These are phyloP conservation scores for Acrocyrtus sp. DNA, from an alignment of 2,888 invertebrate species.

Conservation along the genomic window DNA sequence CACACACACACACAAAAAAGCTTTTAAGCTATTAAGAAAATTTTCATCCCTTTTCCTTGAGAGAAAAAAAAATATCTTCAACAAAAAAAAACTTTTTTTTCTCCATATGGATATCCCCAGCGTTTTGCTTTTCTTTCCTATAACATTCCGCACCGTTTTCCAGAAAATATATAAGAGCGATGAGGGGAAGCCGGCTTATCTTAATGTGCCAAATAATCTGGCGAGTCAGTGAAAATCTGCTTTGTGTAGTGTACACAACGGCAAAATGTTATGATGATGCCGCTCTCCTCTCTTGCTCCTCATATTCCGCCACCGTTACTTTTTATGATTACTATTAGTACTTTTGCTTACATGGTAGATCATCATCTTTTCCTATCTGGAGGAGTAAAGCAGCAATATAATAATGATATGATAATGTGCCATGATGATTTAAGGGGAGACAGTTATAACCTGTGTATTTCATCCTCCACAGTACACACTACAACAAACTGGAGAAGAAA, in stretches of 20 bases:
- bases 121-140: neutral
- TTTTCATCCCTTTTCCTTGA: constrained; percentile 9
- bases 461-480: neutral
- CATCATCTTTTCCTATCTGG: neutral
- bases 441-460: constrained; percentile 32
- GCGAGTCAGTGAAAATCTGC: constrained; percentile 44
- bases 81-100: neutral
- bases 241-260: neutral
- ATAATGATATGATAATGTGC: constrained; percentile 53
- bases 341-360: neutral
- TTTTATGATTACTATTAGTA: constrained; percentile 46
- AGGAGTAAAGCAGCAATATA: constrained; percentile 29
- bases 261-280: too few species aligned
- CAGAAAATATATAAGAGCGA: neutral
- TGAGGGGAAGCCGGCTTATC: constrained; percentile 41
- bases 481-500: neutral
- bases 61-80: too few species aligned
- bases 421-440: constrained; percentile 49
- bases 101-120: neutral
- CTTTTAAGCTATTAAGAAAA: constrained; percentile 40
- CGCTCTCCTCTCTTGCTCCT: constrained; percentile 16
- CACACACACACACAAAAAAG: constrained; percentile 16
- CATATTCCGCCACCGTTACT: constrained; percentile 16
- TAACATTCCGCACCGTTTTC: neutral
- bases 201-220: constrained; percentile 49